Conservation (phyloP, 2,888 invertebrate species). For the Heliconius sara region DNA sequence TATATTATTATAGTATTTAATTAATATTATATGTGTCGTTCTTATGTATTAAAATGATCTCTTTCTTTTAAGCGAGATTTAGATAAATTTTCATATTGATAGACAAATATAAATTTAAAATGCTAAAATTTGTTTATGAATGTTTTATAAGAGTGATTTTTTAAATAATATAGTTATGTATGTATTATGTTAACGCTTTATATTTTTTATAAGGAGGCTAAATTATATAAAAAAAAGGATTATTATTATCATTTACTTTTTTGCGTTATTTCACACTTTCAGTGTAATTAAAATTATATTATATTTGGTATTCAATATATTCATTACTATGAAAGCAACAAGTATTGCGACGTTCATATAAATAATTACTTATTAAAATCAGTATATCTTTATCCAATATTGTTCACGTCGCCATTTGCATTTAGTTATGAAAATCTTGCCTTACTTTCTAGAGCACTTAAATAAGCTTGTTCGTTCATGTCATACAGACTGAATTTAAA, state of each 20-base stretch:
- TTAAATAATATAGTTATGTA: not conserved
- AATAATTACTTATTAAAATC: not conserved
- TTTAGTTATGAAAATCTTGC: constrained; percentile 22
- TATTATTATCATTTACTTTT: not conserved
- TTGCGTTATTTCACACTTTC: not conserved
- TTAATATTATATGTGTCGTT: constrained; percentile 12
- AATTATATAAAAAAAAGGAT: not conserved
- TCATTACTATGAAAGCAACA: not conserved
- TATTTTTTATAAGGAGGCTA: constrained; percentile 2
- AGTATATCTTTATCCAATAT: not conserved
- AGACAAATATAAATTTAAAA: constrained; percentile 8
- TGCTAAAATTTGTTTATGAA: not conserved
- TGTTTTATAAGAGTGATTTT: constrained; percentile 11
- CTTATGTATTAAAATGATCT: constrained; percentile 37
- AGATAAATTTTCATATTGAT: constrained; percentile 19
- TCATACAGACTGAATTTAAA: constrained; percentile 13
- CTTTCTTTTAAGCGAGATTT: constrained; percentile 34
- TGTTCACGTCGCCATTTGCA: not conserved
- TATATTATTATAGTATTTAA: constrained; percentile 21
- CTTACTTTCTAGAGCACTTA: not conserved
- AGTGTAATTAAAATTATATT: not conserved
- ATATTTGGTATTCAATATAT: not conserved
- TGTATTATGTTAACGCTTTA: not conserved
- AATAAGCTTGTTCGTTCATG: not conserved
- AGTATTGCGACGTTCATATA: not conserved